Percentiles rank a stretch among this genome's conserved stretches.
Evolutionary conservation across 2,888 invertebrate genomes (phyloP).

Genomic region (Dioctria linearis): DNA sequence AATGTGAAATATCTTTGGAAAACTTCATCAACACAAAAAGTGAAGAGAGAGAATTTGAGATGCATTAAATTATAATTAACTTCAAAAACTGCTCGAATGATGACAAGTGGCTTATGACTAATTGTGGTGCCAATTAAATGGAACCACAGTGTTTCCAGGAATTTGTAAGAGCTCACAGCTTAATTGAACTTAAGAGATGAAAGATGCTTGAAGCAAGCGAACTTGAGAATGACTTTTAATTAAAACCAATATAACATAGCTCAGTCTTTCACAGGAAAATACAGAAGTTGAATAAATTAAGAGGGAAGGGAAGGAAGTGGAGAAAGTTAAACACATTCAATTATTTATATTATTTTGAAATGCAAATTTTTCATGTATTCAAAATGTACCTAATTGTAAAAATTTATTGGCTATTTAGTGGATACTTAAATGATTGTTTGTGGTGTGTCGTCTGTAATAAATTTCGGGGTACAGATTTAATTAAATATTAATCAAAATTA

Average conservation of each 20-base stretch:
- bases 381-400: too few relatives aligned
- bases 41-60: background rate
- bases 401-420: too few relatives aligned
- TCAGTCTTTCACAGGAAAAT: background rate
- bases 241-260: background rate
- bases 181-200: conserved; percentile 41
- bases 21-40: background rate
- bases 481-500: too few relatives aligned
- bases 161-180: conserved; percentile 41
- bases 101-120: conserved; percentile 42
- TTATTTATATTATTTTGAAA: too few relatives aligned
- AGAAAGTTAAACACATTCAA: too few relatives aligned
- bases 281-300: too few relatives aligned
- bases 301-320: too few relatives aligned
- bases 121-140: conserved; percentile 45
- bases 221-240: conserved; percentile 22
- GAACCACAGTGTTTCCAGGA: conserved; percentile 37
- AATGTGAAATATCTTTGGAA: background rate
- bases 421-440: too few relatives aligned
- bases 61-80: background rate
- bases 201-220: conserved; percentile 22
- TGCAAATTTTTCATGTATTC: too few relatives aligned
- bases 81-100: conserved; percentile 29
- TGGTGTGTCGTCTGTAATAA: too few relatives aligned
- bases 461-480: too few relatives aligned